phyloP scores from a whole-genome alignment of 1,140 invertebrate genomes.

The Drosophila jambulina region DNA sequence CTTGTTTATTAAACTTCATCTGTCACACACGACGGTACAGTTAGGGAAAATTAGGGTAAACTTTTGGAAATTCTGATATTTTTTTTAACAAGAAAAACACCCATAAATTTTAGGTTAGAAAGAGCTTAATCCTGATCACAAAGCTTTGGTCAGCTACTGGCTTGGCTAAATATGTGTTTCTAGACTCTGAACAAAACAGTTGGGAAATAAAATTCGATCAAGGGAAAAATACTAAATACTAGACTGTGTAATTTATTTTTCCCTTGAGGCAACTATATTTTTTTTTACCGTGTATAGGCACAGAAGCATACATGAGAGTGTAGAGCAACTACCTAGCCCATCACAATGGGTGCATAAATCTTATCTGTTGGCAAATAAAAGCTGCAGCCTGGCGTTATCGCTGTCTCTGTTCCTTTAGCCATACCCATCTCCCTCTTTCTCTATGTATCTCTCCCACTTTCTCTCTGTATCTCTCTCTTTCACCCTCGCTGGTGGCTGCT shows the following conservation, averaged over 20 bases:
- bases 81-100: rapidly evolving
- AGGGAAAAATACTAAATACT: too few relatives aligned
- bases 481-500: not conserved
- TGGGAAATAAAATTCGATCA: too few relatives aligned
- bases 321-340: constrained; percentile 22
- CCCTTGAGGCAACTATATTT: not conserved
- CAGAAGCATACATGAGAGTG: not conserved
- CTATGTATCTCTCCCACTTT: not conserved
- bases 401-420: constrained; percentile 1
- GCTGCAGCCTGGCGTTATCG: constrained; percentile 34
- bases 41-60: not conserved
- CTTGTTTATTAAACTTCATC: constrained; percentile 61
- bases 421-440: not conserved
- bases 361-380: constrained; percentile 54
- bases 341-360: constrained; percentile 46
- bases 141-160: not conserved
- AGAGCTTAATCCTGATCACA: not conserved
- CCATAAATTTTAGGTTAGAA: too few relatives aligned
- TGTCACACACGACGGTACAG: constrained; percentile 35
- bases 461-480: not conserved
- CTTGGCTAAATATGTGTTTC: not conserved
- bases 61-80: not conserved
- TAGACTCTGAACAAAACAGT: not conserved
- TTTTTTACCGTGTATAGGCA: not conserved
- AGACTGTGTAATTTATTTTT: not conserved